phyloP scores from a whole-genome alignment of 1,140 invertebrate genomes.

The Papilio glaucus region DNA sequence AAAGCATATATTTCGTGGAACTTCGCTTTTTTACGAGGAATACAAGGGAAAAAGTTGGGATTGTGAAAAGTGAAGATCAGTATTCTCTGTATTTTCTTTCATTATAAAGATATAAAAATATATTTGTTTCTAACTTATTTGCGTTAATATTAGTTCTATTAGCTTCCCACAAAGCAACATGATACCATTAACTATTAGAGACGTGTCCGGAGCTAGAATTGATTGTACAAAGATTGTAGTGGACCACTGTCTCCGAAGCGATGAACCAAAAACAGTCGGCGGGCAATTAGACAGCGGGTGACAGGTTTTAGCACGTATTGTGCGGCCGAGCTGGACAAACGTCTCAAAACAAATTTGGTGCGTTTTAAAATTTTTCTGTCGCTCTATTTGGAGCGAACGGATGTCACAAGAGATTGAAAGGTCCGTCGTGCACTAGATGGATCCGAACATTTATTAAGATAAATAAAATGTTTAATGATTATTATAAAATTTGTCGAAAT shows the following conservation, averaged over 20 bases:
- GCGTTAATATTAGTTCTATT: neutral
- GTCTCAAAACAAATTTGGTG: neutral
- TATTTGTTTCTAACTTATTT: neutral
- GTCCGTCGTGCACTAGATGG: neutral
- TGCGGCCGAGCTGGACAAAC: slow-evolving; percentile 2
- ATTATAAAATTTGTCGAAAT: too few relatives aligned
- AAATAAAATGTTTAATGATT: too few relatives aligned
- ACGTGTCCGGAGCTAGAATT: neutral
- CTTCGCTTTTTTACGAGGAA: too few relatives aligned
- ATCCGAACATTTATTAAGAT: neutral
- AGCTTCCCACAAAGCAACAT: slow-evolving; percentile 4
- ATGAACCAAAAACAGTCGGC: neutral
- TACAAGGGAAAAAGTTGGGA: too few relatives aligned
- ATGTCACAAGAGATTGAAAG: slow-evolving; percentile 6
- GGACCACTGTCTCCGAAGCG: slow-evolving; percentile 4
- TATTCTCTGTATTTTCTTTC: neutral
- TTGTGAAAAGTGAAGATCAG: neutral
- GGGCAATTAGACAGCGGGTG: slow-evolving; percentile 23
- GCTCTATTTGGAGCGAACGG: neutral
- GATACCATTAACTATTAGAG: neutral
- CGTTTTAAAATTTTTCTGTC: slow-evolving; percentile 10
- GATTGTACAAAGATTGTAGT: neutral
- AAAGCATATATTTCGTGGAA: too few relatives aligned
- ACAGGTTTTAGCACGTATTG: slow-evolving; percentile 25
- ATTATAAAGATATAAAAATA: neutral